phyloP scores from a whole-genome alignment of 2,113 vertebrate species.

The Rhinoptilus africanus region DNA sequence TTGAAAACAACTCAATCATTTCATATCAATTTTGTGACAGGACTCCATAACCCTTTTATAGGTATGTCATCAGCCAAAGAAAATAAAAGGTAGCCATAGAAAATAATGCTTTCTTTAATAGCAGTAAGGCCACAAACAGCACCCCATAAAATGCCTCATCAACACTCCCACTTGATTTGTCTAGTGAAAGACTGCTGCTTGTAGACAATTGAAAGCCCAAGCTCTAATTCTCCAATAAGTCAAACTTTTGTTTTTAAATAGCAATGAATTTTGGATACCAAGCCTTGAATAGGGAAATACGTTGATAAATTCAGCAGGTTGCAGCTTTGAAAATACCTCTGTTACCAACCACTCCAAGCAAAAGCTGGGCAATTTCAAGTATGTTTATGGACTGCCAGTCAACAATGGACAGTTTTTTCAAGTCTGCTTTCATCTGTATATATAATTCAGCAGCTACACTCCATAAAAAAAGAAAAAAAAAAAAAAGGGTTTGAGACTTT shows the following conservation, averaged over 20 bases:
- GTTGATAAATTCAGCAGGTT: not conserved
- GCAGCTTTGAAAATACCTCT: not conserved
- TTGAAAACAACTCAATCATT: not conserved
- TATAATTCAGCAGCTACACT: not conserved
- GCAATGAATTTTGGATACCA: not conserved
- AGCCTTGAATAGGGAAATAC: not conserved
- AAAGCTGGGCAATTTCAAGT: not conserved
- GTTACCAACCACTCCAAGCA: not conserved
- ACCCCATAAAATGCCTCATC: not conserved
- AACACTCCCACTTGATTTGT: not conserved
- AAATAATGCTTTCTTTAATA: not conserved
- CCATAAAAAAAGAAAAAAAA: not conserved
- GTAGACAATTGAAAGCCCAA: not conserved
- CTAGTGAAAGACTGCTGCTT: not conserved
- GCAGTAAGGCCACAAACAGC: not conserved
- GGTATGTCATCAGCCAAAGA: not conserved
- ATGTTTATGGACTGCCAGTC: not conserved
- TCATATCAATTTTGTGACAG: not conserved
- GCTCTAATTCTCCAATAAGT: not conserved
- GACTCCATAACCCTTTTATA: not conserved
- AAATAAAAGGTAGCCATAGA: not conserved
- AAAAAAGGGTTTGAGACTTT: not conserved
- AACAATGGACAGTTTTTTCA: not conserved
- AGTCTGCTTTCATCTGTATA: not conserved
- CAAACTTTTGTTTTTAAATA: not conserved